Percentiles rank a stretch among this genome's conserved stretches.
phyloP scores from a whole-genome alignment of 2,888 invertebrate species.

The Coleophora flavipennella region DNA sequence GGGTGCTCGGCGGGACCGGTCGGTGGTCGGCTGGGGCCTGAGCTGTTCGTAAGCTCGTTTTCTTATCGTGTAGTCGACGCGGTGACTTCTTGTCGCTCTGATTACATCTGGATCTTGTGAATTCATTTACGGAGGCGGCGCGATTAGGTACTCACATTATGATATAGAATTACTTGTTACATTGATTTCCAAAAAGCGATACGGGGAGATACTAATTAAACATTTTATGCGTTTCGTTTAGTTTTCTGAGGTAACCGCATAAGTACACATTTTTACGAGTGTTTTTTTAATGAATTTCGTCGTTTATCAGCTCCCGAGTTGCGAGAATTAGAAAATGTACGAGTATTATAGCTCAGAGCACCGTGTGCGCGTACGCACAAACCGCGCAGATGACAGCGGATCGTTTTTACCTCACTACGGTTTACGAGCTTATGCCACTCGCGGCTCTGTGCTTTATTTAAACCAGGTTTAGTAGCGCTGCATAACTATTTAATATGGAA shows the following conservation, averaged over 20 bases:
- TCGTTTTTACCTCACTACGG: slow-evolving; percentile 45
- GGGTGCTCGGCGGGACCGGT: slow-evolving; percentile 23
- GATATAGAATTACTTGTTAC: slow-evolving; percentile 55
- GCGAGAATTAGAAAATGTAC: slow-evolving; percentile 34
- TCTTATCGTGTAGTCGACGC: slow-evolving; percentile 51
- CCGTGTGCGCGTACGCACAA: slow-evolving; percentile 30
- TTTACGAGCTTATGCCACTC: slow-evolving; percentile 31
- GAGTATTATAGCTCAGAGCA: slow-evolving; percentile 31
- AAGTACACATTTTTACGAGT: too few species aligned
- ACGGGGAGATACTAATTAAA: slow-evolving; percentile 32
- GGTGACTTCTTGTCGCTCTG: slow-evolving; percentile 56
- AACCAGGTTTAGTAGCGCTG: slow-evolving; percentile 11
- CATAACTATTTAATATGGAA: too few species aligned
- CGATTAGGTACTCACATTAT: slow-evolving; percentile 47
- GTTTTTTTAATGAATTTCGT: too few species aligned
- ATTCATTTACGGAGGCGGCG: slow-evolving; percentile 50
- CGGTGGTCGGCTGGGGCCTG: slow-evolving; percentile 21
- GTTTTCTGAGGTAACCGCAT: neutral
- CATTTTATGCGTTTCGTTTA: slow-evolving; percentile 3
- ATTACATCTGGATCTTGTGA: slow-evolving; percentile 63
- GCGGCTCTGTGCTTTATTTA: slow-evolving; percentile 7
- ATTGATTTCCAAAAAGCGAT: slow-evolving; percentile 40
- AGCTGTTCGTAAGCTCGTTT: slow-evolving; percentile 46
- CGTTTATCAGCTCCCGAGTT: too few species aligned
- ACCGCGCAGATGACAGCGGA: slow-evolving; percentile 52